phyloP scores from a whole-genome alignment of 2,888 invertebrate genomes.

The Esperia sulphurella region DNA sequence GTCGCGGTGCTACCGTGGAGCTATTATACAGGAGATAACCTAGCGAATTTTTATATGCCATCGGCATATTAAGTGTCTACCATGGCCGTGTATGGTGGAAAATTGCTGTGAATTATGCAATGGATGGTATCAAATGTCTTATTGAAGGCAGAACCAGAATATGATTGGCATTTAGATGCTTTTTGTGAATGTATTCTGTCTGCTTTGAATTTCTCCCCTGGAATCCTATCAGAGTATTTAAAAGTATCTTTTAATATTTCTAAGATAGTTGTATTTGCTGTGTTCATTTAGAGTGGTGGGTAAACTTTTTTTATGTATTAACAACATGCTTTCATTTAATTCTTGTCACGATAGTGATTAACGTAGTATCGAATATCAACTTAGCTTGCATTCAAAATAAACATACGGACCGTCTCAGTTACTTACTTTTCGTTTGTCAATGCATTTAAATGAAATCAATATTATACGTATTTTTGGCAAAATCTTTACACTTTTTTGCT shows the following conservation, averaged over 20 bases:
- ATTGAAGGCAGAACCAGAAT: not conserved
- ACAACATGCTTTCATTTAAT: not conserved
- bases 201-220: too few relatives aligned
- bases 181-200: not conserved
- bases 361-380: not conserved
- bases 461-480: too few relatives aligned
- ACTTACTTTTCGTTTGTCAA: too few relatives aligned
- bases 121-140: slow-evolving; percentile 19
- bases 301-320: too few relatives aligned
- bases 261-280: too few relatives aligned
- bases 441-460: too few relatives aligned
- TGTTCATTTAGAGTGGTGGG: too few relatives aligned
- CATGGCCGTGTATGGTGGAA: slow-evolving; percentile 18
- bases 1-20: slow-evolving; percentile 45
- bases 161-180: not conserved
- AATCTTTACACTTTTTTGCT: too few relatives aligned
- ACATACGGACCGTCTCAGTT: too few relatives aligned
- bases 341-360: not conserved
- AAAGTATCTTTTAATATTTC: too few relatives aligned
- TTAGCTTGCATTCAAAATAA: not conserved
- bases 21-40: slow-evolving; percentile 41
- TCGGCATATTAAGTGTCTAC: slow-evolving; percentile 28
- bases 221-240: too few relatives aligned
- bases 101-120: slow-evolving; percentile 23
- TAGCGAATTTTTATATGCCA: slow-evolving; percentile 44